Conservation (phyloP, 2,888 invertebrate genomes). For the Volucella bombylans region DNA sequence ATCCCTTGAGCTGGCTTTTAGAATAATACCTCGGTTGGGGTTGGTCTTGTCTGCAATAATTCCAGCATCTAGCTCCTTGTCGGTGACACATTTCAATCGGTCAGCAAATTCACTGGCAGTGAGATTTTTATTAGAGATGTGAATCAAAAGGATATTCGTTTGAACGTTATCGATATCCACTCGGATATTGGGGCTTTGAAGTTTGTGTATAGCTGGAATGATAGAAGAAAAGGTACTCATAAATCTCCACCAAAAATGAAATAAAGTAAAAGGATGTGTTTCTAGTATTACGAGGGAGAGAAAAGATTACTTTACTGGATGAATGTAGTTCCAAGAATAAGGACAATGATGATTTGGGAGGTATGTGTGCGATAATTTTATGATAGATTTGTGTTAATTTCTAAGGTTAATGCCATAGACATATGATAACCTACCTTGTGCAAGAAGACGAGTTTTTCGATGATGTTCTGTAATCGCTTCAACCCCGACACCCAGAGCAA, state of each 20-base stretch:
- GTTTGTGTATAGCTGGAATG: conserved; percentile 84
- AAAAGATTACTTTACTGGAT: no score
- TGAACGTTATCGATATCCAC: conserved; percentile 86
- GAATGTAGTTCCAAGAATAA: no score
- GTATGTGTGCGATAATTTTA: no score
- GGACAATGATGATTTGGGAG: no score
- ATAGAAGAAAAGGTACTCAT: neutral
- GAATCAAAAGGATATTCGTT: conserved; percentile 90
- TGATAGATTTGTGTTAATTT: no score
- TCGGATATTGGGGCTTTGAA: conserved; percentile 85
- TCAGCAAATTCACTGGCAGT: conserved; percentile 84
- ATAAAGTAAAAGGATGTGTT: no score
- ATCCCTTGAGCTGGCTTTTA: conserved; percentile 86
- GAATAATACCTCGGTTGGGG: conserved; percentile 81
- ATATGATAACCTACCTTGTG: conserved; percentile 84
- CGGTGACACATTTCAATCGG: conserved; percentile 83
- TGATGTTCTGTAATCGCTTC: conserved; percentile 90
- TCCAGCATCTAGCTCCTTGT: conserved; percentile 83
- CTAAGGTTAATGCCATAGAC: no score
- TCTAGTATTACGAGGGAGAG: no score
- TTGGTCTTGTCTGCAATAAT: conserved; percentile 81
- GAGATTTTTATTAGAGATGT: conserved; percentile 84
- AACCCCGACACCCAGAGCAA: conserved; percentile 91
- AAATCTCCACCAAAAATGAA: neutral
- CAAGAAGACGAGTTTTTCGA: conserved; percentile 86